phyloP scores from a whole-genome alignment of 2,888 invertebrate species.

The Drosophila histrio region DNA sequence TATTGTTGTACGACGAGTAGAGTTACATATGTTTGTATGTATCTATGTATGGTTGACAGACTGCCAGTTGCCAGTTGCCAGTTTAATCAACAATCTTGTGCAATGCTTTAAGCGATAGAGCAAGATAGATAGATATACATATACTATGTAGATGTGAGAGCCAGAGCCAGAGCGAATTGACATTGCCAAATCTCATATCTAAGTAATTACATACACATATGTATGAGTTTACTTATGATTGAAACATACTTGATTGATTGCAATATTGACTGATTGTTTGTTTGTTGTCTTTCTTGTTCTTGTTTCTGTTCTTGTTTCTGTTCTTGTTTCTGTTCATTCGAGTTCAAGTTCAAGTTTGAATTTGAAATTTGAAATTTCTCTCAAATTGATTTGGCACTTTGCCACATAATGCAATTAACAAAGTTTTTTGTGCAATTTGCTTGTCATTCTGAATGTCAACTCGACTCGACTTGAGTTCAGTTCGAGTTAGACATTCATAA shows the following conservation, averaged over 20 bases:
- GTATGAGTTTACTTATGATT: slow-evolving; percentile 39
- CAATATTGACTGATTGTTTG: slow-evolving; percentile 69
- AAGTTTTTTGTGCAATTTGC: slow-evolving; percentile 30
- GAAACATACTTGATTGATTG: slow-evolving; percentile 71
- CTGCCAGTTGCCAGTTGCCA: not conserved
- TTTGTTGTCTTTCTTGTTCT: not conserved
- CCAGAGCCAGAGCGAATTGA: slow-evolving; percentile 19
- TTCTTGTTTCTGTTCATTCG: not conserved
- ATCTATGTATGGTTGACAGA: not conserved
- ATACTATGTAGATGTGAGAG: not conserved
- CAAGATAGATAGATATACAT: slow-evolving; percentile 11
- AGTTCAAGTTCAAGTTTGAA: slow-evolving; percentile 2
- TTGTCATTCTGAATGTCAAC: slow-evolving; percentile 9
- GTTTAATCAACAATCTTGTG: not conserved
- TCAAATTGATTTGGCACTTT: slow-evolving; percentile 37
- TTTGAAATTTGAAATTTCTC: slow-evolving; percentile 28
- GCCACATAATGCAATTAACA: slow-evolving; percentile 37
- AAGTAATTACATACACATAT: not conserved
- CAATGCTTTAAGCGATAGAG: not conserved
- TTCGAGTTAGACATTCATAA: not conserved
- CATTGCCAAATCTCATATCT: slow-evolving; percentile 21
- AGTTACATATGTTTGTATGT: too few species aligned
- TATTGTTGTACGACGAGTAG: not conserved
- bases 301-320: not conserved
- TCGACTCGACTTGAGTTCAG: not conserved